Base-by-base conservation (phyloP, 2,888 invertebrate species). In the Apamea anceps region DNA sequence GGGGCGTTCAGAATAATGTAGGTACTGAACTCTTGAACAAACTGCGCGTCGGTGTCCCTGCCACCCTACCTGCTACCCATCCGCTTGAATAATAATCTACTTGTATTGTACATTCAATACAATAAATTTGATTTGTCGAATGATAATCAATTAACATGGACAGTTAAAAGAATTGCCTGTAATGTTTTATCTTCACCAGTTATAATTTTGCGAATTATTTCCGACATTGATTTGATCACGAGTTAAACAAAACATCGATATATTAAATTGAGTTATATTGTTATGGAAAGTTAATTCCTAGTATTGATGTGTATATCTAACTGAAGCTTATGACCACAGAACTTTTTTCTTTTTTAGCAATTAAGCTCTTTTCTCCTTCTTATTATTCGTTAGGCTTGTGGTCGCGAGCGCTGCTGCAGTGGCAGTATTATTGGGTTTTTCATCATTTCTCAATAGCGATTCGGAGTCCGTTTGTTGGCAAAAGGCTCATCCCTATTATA, bases 61-160 rank as follows among this genome's bases (percentile, higher is more conserved):
- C 45, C 2, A 45, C 13, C 13, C 13, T 45, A 70, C 51, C 13
- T 3, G 37, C 28, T 13, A 37, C n/a, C 51, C 21, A 68, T 75
- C 21, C 13, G 13, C 5, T 51, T 74, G 1, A 15, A 45, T 45
- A 37, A 37, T 51, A 54, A 71, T 28, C 10, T 42, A 4, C n/a
- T 10, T n/a, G 60, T n/a, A 48, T 76, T 70, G 1, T 60, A 57
- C 28, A n/a, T 68, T 67, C 21, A 54, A 21, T 18, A 25, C 6
- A 45, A 18, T 57, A 25, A 18, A 54, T 67, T n/a, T 21, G 28
- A 25, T 57, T 21, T 28, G 3, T 67, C 28, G 42, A 42, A 28
- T 57, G 1, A 15, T 77, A 37, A 57, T 62, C 62, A 77, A 68
- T 79, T 78, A 28, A 13, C 37, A 72, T 28, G 48, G 25, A 66